These are phyloP conservation scores for Caradrina clavipalpis DNA, from an alignment of 2,888 invertebrate genomes.

Conservation along the genomic window DNA sequence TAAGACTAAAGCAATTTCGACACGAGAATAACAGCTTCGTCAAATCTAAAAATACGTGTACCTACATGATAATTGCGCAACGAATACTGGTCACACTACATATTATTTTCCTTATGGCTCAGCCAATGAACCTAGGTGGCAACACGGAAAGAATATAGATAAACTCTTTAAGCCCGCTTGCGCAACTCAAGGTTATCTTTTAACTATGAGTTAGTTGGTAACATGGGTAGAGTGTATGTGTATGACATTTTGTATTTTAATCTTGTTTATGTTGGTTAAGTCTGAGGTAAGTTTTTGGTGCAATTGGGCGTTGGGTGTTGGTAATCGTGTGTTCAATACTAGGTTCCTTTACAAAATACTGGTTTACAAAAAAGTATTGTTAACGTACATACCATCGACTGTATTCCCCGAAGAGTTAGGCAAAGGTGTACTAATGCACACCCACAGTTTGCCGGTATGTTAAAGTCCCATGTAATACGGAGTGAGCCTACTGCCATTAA, in stretches of 20 bases:
- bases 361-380: neutral
- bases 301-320: neutral
- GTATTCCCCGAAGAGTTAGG: too few species aligned
- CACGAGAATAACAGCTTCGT: conserved; percentile 6
- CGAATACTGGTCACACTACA: conserved; percentile 41
- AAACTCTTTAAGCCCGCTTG: neutral
- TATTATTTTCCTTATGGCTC: conserved; percentile 51
- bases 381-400: too few species aligned
- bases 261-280: neutral
- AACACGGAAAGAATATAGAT: conserved; percentile 33
- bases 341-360: neutral
- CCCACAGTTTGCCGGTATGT: too few species aligned
- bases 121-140: conserved; percentile 49
- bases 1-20: conserved; percentile 21
- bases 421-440: too few species aligned
- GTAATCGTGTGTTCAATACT: neutral
- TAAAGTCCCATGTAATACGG: too few species aligned
- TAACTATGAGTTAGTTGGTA: neutral
- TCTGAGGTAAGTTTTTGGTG: neutral
- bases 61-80: conserved; percentile 38
- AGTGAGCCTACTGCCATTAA: too few species aligned
- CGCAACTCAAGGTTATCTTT: neutral
- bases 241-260: neutral
- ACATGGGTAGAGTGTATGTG: too few species aligned
- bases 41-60: conserved; percentile 43